Percentiles rank a stretch among this genome's conserved stretches.
Conservation (phyloP, 1,140 invertebrate genomes). For the Aleiodes sp. region DNA sequence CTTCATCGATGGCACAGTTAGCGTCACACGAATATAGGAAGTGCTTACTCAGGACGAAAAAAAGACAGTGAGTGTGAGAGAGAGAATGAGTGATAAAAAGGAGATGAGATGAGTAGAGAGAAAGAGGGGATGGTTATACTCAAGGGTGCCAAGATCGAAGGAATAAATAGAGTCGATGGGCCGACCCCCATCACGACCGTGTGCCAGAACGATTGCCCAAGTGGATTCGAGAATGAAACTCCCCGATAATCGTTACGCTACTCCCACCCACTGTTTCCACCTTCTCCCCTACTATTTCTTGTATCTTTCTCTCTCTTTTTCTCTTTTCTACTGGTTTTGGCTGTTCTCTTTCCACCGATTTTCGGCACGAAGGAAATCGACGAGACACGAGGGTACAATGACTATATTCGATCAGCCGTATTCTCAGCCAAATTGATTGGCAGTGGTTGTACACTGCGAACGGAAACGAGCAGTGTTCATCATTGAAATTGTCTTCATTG, state of each 20-base stretch:
- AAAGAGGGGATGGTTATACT: background rate
- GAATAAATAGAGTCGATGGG: constrained; percentile 18
- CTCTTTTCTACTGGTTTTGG: background rate
- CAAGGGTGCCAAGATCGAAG: background rate
- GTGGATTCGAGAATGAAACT: constrained; percentile 7
- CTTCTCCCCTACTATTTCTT: background rate
- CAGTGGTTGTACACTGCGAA: constrained; percentile 2
- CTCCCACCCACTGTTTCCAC: background rate
- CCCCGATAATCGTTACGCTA: constrained; percentile 22
- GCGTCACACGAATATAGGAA: background rate
- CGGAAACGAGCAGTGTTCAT: constrained; percentile 1
- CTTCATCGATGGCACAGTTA: constrained; percentile 3
- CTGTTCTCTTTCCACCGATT: background rate
- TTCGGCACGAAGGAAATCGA: background rate
- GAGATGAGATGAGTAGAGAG: no score
- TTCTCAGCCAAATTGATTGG: constrained; percentile 8
- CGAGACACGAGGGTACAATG: constrained; percentile 6
- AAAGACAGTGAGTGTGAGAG: background rate
- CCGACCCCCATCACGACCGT: background rate
- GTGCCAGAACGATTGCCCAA: constrained; percentile 5
- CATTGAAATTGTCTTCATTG: background rate
- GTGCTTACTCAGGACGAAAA: constrained; percentile 28
- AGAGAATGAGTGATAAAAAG: no score
- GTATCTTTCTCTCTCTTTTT: background rate
- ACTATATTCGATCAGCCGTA: constrained; percentile 8